phyloP scores from a whole-genome alignment of 2,888 invertebrate species.

The Tipula lateralis region DNA sequence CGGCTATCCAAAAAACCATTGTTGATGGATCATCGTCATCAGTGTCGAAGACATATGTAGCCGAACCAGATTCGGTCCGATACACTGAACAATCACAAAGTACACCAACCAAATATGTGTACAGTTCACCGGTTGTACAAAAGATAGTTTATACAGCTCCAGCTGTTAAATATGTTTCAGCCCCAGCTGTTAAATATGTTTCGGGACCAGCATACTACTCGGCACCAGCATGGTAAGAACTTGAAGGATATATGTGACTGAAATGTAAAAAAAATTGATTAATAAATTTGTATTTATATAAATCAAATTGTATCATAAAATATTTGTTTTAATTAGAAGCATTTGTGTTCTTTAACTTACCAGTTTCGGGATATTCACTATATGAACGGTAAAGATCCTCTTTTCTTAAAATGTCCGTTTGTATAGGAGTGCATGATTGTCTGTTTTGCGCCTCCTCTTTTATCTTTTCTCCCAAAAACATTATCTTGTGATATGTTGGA shows the following conservation, averaged over 20 bases:
- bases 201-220: not conserved
- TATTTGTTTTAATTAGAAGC: too few relatives aligned
- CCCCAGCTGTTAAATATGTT: not conserved
- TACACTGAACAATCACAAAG: not conserved
- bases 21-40: not conserved
- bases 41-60: not conserved
- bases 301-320: too few relatives aligned
- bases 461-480: too few relatives aligned
- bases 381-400: too few relatives aligned
- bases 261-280: not conserved
- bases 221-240: constrained; percentile 2
- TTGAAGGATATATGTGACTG: not conserved
- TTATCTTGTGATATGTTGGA: too few relatives aligned
- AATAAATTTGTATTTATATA: too few relatives aligned
- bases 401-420: too few relatives aligned
- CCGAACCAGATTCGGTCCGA: not conserved
- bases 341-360: too few relatives aligned
- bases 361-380: too few relatives aligned
- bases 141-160: not conserved
- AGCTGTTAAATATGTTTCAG: not conserved
- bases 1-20: not conserved
- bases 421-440: too few relatives aligned
- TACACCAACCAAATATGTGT: not conserved
- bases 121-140: not conserved
- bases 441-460: too few relatives aligned